These are phyloP conservation scores for Morpho helenor DNA, from an alignment of 2,888 invertebrate genomes.

Conservation along the genomic window DNA sequence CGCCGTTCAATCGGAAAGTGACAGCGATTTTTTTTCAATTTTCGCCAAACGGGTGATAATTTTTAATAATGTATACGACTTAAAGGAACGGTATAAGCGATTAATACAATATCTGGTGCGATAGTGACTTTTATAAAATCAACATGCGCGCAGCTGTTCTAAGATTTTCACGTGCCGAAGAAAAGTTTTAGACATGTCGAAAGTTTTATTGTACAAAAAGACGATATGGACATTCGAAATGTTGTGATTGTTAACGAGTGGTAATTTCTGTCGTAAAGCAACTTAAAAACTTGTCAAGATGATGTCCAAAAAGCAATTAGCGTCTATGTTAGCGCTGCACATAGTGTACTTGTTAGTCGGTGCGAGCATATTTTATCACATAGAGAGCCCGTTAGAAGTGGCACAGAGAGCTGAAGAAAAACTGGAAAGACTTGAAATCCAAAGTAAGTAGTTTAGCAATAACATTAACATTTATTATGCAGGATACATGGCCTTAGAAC, in stretches of 20 bases:
- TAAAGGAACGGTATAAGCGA: constrained; percentile 33
- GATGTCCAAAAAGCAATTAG: constrained; percentile 91
- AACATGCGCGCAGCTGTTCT: constrained; percentile 35
- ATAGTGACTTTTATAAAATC: constrained; percentile 36
- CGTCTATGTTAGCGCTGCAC: constrained; percentile 86
- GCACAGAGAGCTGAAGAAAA: constrained; percentile 78
- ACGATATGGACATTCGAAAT: constrained; percentile 49
- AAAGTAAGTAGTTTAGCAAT: constrained; percentile 77
- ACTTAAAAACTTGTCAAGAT: constrained; percentile 66
- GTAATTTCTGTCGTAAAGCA: constrained; percentile 23
- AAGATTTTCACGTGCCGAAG: constrained; percentile 40
- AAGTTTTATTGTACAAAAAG: constrained; percentile 38
- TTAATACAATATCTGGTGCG: constrained; percentile 41
- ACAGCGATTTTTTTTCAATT: constrained; percentile 32
- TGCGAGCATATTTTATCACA: constrained; percentile 91
- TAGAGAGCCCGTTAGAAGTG: constrained; percentile 86
- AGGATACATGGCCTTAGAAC: constrained; percentile 23
- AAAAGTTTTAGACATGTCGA: constrained; percentile 28
- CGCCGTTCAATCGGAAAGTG: constrained; percentile 60
- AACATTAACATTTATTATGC: constrained; percentile 17
- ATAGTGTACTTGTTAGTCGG: constrained; percentile 88
- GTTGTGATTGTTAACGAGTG: constrained; percentile 37
- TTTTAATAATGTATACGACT: constrained; percentile 25
- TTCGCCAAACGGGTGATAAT: constrained; percentile 15
- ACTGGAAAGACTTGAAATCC: constrained; percentile 82